Evolutionary conservation across 2,113 vertebrate genomes (phyloP), one percentile per base, ranked within the genome.

Genomic region (Microtus richardsoni): DNA sequence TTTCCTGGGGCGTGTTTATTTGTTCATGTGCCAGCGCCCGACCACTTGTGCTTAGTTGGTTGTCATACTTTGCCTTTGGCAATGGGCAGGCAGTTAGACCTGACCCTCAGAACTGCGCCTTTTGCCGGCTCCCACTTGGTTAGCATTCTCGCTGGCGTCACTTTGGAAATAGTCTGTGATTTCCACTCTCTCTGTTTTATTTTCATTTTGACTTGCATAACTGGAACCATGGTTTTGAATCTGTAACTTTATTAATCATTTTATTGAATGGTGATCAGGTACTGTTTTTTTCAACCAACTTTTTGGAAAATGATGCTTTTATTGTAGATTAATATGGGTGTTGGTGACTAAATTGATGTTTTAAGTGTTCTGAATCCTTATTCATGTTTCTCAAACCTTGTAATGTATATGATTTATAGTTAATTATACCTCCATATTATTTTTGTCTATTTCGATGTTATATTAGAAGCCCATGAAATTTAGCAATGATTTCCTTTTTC

Each of bases 191-290:
- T 60, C 6, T 66, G 9, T 78, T 94, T 86, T 13, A 79, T 91
- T 94, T 82, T 89, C 22, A 93, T 49, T 85, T 94, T 88, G 41
- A 75, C 28, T 92, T 84, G 41, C 70, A 60, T 85, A 78, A 60
- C 60, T 74, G 54, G 58, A 39, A 21, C 52, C 80, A 41, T 33
- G 44, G 39, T 71, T 96, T 85, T 91, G 84, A 93, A 93, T 74
- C 84, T 88, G 5, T 89, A 91, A 70, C 17, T 77, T 60, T 88
- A 87, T 71, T 68, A 80, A 85, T 80, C 60, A 16, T 91, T 73
- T 77, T 92, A 33, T 78, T 79, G 84, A 28, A 80, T 91, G 33
- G 8, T 93, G 49, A 7, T 64, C 68, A 85, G 66, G 60, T 86
- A 39, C 52, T 47, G 9, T 33, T 70, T 64, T 92, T 86, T 92